Evolutionary conservation across 2,797 vertebrate genomes (phyloP).

Genomic region (Tapera naevia): DNA sequence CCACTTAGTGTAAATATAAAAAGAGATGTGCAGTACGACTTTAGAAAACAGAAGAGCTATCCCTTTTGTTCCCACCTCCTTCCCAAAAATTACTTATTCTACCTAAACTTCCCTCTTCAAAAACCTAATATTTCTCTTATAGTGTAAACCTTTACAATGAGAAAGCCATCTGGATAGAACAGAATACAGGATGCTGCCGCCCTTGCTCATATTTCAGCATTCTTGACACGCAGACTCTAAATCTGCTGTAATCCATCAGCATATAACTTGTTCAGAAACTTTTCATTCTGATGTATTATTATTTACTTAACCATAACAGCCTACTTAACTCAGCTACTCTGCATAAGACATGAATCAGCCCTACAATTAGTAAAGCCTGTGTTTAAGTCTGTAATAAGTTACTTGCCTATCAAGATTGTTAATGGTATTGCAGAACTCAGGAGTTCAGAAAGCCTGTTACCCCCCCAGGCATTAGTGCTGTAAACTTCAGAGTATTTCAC

Average conservation of each 20-base stretch:
- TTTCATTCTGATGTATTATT: not conserved
- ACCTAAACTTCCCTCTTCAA: not conserved
- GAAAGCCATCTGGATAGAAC: not conserved
- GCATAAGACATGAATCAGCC: not conserved
- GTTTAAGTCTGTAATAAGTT: not conserved
- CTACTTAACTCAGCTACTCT: not conserved
- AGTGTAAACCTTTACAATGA: not conserved
- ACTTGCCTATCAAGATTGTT: not conserved
- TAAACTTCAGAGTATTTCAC: not conserved
- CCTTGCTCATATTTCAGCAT: not conserved
- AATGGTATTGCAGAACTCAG: not conserved
- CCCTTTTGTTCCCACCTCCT: not conserved
- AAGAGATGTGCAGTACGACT: not conserved
- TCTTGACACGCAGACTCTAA: not conserved
- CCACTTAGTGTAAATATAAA: not conserved
- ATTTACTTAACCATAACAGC: not conserved
- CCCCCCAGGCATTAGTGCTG: not conserved
- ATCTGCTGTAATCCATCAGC: not conserved
- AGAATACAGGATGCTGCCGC: fast-evolving
- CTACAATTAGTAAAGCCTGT: not conserved
- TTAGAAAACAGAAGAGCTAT: not conserved
- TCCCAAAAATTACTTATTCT: not conserved
- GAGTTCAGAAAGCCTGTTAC: not conserved
- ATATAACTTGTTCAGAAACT: not conserved
- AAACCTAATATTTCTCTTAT: not conserved